Evolutionary conservation across 2,113 vertebrate species (phyloP).

Genomic region (Grus americana): DNA sequence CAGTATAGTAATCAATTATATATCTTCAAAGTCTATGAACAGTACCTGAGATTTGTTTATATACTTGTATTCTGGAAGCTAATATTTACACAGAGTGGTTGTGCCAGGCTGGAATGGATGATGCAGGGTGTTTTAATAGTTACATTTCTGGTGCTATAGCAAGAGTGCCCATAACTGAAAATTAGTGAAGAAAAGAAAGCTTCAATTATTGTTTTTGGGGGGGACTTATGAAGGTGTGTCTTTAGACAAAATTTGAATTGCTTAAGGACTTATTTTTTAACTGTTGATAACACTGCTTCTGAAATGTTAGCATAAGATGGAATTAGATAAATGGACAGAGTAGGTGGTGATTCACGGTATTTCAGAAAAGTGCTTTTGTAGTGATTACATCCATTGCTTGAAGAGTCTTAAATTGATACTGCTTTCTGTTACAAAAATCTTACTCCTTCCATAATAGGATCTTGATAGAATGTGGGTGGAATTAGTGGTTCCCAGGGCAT

Average conservation of each 20-base stretch:
- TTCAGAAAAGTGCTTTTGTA: constrained; percentile 46
- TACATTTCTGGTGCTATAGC: background rate
- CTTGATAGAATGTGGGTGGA: constrained; percentile 53
- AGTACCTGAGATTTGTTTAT: background rate
- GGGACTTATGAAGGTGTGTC: background rate
- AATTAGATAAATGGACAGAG: constrained; percentile 35
- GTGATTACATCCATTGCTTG: background rate
- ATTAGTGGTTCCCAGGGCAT: constrained; percentile 29
- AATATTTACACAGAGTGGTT: background rate
- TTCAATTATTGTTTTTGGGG: background rate
- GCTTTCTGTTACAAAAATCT: constrained; percentile 41
- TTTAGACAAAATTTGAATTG: background rate
- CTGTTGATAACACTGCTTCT: constrained; percentile 1
- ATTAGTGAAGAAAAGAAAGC: background rate
- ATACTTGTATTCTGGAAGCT: background rate
- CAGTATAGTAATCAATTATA: background rate
- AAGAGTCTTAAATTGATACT: constrained; percentile 56
- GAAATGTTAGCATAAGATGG: background rate
- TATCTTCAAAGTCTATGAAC: background rate
- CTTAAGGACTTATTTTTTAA: background rate
- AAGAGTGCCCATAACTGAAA: background rate
- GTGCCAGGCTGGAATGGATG: background rate
- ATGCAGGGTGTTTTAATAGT: background rate
- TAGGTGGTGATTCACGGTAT: background rate
- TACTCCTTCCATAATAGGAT: constrained; percentile 48